Conservation (phyloP, 2,888 invertebrate genomes). For the Caenorhabditis becei region DNA sequence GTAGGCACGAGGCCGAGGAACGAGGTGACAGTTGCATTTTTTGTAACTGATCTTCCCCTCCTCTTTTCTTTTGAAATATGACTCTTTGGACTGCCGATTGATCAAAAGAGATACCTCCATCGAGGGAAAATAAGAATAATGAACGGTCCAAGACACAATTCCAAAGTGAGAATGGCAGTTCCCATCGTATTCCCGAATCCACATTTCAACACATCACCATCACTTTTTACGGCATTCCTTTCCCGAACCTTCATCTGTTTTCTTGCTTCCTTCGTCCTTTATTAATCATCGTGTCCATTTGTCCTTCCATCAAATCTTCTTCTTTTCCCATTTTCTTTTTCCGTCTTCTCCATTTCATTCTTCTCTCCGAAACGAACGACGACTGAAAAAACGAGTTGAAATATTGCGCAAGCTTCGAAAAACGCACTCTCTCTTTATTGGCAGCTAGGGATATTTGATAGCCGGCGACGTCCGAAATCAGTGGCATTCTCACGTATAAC, state of each 20-base stretch:
- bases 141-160: too few relatives aligned
- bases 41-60: too few relatives aligned
- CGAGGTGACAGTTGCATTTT: too few relatives aligned
- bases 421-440: background rate
- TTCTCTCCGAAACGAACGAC: background rate
- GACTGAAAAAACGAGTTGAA: slow-evolving; percentile 44
- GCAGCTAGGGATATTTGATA: slow-evolving; percentile 18
- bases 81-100: too few relatives aligned
- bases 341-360: background rate
- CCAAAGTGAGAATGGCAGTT: too few relatives aligned
- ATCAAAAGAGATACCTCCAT: too few relatives aligned
- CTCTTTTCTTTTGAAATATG: too few relatives aligned
- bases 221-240: background rate
- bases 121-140: too few relatives aligned
- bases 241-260: background rate
- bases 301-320: background rate
- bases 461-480: background rate
- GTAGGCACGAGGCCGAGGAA: too few relatives aligned
- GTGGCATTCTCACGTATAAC: slow-evolving; percentile 23
- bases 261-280: background rate
- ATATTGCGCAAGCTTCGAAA: slow-evolving; percentile 39
- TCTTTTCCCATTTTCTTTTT: background rate
- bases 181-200: background rate
- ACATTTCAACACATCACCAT: background rate
- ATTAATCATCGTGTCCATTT: background rate